A percentile compares a stretch with the other conserved stretches of the same genome.
Conservation (phyloP, 2,888 invertebrate genomes). For the Poecilobothrus nobilitatus region DNA sequence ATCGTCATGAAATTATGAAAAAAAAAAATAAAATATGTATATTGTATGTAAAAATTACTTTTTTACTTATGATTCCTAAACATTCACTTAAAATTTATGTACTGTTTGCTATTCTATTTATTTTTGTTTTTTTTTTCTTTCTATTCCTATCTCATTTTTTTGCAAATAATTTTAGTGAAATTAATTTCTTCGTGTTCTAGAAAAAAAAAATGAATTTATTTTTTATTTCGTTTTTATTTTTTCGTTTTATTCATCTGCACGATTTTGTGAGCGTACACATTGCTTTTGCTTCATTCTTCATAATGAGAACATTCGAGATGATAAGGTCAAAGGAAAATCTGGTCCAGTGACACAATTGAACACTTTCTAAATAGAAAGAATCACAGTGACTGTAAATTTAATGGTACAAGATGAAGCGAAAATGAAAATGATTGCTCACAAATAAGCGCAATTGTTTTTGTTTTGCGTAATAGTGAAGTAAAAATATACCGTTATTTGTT, state of each 20-base stretch:
- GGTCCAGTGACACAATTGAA: slow-evolving; percentile 1
- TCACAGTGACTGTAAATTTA: not conserved
- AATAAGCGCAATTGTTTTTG: not conserved
- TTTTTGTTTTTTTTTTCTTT: not conserved
- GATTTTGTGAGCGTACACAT: too few species aligned
- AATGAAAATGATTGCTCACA: not conserved
- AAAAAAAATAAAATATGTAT: too few species aligned
- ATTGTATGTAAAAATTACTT: too few species aligned
- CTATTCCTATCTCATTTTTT: not conserved
- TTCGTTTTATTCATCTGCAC: not conserved
- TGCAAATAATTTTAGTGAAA: not conserved
- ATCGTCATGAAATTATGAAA: too few species aligned
- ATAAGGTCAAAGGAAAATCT: not conserved
- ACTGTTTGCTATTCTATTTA: too few species aligned
- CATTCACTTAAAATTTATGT: too few species aligned
- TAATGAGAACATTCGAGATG: too few species aligned
- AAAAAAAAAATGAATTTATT: not conserved
- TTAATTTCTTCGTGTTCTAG: not conserved
- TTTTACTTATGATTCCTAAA: too few species aligned
- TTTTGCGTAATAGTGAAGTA: not conserved
- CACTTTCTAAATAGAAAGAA: not conserved
- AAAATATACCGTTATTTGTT: not conserved
- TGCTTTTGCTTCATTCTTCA: too few species aligned
- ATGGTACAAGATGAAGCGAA: not conserved
- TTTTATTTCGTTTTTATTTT: not conserved